Conservation (phyloP, 2,113 vertebrate species). For the Ctenomys sociabilis region DNA sequence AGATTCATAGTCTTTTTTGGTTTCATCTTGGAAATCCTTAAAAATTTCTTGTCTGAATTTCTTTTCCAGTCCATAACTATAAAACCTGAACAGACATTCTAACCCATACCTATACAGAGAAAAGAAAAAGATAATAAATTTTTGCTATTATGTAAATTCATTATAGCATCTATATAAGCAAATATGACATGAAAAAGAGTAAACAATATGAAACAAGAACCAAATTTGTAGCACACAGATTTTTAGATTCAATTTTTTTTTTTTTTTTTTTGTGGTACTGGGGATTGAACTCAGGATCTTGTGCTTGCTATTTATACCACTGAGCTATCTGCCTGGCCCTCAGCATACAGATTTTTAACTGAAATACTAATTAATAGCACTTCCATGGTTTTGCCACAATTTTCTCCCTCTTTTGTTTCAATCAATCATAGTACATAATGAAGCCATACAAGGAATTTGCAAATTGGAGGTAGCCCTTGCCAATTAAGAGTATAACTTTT, state of each 20-base stretch:
- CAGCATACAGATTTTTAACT: background rate
- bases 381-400: background rate
- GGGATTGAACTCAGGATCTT: too few relatives aligned
- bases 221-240: background rate
- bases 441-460: background rate
- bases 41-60: slow-evolving; percentile 96
- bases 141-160: background rate
- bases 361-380: background rate
- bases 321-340: too few relatives aligned
- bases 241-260: background rate
- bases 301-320: too few relatives aligned
- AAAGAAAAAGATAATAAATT: slow-evolving; percentile 61
- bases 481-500: background rate
- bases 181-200: background rate
- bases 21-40: slow-evolving; percentile 97
- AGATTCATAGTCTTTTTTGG: slow-evolving; percentile 95
- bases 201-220: slow-evolving; percentile 2
- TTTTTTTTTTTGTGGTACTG: background rate
- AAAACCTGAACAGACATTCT: slow-evolving; percentile 98
- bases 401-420: background rate
- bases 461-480: background rate
- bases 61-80: slow-evolving; percentile 98
- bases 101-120: slow-evolving; percentile 91
- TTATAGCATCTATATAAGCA: background rate
- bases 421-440: background rate